phyloP scores from a whole-genome alignment of 1,140 invertebrate genomes.

The Zaprionus camerounensis region DNA sequence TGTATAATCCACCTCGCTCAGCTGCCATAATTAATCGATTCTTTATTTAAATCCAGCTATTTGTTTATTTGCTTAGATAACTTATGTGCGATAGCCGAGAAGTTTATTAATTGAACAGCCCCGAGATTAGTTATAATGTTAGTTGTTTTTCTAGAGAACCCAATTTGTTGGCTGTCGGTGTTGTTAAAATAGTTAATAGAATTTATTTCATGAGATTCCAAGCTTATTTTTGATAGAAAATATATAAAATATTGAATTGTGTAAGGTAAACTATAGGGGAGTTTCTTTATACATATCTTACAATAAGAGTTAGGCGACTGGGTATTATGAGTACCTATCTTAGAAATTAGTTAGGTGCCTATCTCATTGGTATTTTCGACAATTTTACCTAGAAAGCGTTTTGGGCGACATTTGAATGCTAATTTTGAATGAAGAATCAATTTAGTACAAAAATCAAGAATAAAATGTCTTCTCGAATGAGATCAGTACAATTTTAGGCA shows the following conservation, averaged over 20 bases:
- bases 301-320: neutral
- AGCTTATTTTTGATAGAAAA: neutral
- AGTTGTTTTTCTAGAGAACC: neutral
- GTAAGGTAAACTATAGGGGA: neutral
- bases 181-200: neutral
- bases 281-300: neutral
- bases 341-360: too few relatives aligned
- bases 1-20: constrained; percentile 14
- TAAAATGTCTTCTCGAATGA: neutral
- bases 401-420: too few relatives aligned
- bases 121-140: constrained; percentile 24
- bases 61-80: constrained; percentile 50
- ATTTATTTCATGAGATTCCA: neutral
- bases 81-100: neutral
- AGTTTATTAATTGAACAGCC: constrained; percentile 28
- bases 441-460: neutral
- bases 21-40: constrained; percentile 44
- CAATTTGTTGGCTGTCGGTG: constrained; percentile 2
- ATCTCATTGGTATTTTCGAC: too few relatives aligned
- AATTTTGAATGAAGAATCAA: neutral
- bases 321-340: neutral
- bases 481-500: neutral
- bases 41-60: constrained; percentile 40
- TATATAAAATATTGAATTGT: neutral
- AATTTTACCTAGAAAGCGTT: too few relatives aligned